Conservation (phyloP, 2,113 vertebrate genomes). For the Calidris pygmaea region DNA sequence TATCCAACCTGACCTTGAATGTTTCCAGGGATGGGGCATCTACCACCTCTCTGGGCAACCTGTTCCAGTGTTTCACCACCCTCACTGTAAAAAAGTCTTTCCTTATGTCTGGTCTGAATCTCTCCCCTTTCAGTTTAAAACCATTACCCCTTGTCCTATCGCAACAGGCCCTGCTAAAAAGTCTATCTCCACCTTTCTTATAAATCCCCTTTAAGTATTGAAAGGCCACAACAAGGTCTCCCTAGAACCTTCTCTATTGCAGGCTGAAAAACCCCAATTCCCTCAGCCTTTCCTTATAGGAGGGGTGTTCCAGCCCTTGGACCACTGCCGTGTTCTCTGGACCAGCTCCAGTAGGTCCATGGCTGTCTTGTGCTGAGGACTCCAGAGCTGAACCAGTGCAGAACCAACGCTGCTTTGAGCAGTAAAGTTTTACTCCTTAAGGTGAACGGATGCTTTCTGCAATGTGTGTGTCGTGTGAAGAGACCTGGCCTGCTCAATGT, state of each 20-base stretch:
- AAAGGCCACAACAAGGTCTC: accelerated
- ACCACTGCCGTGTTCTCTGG: accelerated
- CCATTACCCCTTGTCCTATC: accelerated
- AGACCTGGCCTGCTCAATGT: accelerated
- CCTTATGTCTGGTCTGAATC: not conserved
- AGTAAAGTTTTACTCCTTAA: not conserved
- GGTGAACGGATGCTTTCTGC: not conserved
- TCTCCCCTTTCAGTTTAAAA: not conserved
- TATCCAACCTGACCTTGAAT: not conserved
- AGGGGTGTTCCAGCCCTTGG: not conserved
- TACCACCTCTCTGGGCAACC: not conserved
- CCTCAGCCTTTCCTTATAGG: not conserved
- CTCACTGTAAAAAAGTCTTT: accelerated
- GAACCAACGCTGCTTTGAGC: not conserved
- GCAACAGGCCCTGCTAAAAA: accelerated
- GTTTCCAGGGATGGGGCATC: not conserved
- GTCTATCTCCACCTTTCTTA: not conserved
- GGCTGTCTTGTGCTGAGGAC: accelerated
- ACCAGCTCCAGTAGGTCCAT: accelerated
- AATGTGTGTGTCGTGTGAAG: accelerated
- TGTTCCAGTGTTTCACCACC: not conserved
- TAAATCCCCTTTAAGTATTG: no score
- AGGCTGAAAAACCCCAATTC: not conserved
- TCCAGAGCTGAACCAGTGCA: not conserved
- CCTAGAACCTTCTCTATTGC: not conserved